Evolutionary conservation across 1,140 invertebrate genomes (phyloP).

Genomic region (Sarcophaga bullata): DNA sequence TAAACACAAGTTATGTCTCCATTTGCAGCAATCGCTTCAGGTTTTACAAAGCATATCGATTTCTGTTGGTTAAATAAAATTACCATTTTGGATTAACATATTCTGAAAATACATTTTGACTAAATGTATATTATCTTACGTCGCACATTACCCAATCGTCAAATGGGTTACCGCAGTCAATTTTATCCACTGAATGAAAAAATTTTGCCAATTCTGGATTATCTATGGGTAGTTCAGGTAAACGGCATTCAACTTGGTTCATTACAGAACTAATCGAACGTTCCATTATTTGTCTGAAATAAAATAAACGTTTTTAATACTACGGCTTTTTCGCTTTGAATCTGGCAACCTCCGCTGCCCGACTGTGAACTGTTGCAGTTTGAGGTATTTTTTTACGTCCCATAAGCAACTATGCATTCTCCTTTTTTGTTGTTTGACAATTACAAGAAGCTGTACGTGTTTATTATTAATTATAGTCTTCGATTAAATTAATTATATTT

Average conservation of each 20-base stretch:
- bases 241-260: conserved; percentile 69
- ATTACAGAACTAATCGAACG: conserved; percentile 62
- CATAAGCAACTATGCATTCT: neutral
- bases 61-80: conserved; percentile 53
- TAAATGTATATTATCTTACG: conserved; percentile 50
- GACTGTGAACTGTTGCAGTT: neutral
- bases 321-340: neutral
- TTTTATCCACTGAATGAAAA: conserved; percentile 70
- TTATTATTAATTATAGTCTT: conserved; percentile 28
- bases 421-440: conserved; percentile 22
- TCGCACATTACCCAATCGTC: conserved; percentile 70
- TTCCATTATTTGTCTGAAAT: conserved; percentile 62
- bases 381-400: neutral
- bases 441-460: conserved; percentile 36
- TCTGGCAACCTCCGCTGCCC: neutral
- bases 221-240: conserved; percentile 73
- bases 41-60: conserved; percentile 69
- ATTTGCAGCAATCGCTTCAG: conserved; percentile 66
- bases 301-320: neutral
- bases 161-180: conserved; percentile 70
- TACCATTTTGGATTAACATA: neutral
- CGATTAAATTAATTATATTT: conserved; percentile 6
- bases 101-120: too few species aligned
- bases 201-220: conserved; percentile 77
- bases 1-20: conserved; percentile 69